Evolutionary conservation across 2,797 vertebrate genomes (phyloP).

Genomic region (Notoglanidium macrostoma): DNA sequence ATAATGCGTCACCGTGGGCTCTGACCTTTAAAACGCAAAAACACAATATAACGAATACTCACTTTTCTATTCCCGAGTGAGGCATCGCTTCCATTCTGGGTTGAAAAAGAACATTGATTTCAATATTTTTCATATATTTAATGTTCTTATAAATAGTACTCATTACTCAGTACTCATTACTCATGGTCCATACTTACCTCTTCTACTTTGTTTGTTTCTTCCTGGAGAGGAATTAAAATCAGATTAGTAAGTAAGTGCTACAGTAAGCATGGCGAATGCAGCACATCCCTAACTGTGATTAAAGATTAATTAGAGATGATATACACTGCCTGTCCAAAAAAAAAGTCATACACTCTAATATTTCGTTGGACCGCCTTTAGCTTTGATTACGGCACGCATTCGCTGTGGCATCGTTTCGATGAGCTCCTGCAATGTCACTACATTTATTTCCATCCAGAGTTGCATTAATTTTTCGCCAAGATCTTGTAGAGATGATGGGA

Average conservation of each 20-base stretch:
- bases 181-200: slow-evolving; percentile 73
- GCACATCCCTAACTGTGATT: neutral
- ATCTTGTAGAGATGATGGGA: too few species aligned
- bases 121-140: neutral
- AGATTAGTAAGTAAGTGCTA: slow-evolving; percentile 10
- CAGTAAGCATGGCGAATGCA: neutral
- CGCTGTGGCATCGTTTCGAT: too few species aligned
- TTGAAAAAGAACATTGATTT: slow-evolving; percentile 6
- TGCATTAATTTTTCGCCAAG: too few species aligned
- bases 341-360: too few species aligned
- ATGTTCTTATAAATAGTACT: neutral
- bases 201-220: slow-evolving; percentile 78
- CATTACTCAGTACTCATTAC: neutral
- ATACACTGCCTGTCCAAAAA: neutral
- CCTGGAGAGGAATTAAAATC: slow-evolving; percentile 70
- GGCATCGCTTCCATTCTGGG: slow-evolving; percentile 55
- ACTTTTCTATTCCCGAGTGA: slow-evolving; percentile 52
- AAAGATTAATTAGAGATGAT: neutral
- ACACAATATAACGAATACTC: slow-evolving; percentile 26
- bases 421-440: too few species aligned
- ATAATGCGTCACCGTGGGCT: neutral
- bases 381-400: too few species aligned
- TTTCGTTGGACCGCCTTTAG: too few species aligned
- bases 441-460: too few species aligned
- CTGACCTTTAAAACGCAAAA: neutral